phyloP scores from a whole-genome alignment of 2,797 vertebrate species.

The Meda fulgida region DNA sequence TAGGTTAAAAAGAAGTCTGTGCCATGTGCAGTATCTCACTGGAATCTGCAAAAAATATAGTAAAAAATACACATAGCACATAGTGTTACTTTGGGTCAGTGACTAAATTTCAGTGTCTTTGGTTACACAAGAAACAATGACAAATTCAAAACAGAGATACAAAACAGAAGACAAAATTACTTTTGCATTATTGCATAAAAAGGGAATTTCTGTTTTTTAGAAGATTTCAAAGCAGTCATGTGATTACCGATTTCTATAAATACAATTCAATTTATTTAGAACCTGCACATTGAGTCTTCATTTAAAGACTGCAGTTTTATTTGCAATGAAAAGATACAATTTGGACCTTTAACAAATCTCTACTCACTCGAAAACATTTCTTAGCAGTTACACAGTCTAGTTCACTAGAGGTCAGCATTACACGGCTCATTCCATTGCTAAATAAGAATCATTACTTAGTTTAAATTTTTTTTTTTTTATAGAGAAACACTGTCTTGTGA shows the following conservation, averaged over 20 bases:
- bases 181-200: background rate
- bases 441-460: background rate
- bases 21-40: too few relatives aligned
- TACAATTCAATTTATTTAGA: background rate
- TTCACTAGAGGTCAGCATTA: conserved; percentile 29
- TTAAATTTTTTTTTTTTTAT: background rate
- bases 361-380: background rate
- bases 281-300: background rate
- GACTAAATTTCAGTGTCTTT: background rate
- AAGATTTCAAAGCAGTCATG: background rate
- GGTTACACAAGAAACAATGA: background rate
- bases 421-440: background rate
- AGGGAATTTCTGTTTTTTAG: background rate
- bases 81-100: background rate
- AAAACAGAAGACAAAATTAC: background rate
- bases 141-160: background rate
- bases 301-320: background rate
- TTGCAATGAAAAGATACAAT: background rate
- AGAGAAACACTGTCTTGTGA: background rate
- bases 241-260: background rate
- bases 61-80: background rate
- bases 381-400: background rate
- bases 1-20: too few relatives aligned
- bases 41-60: background rate
- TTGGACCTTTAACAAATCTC: background rate